Base-by-base conservation (phyloP, 1,140 invertebrate species). In the Cylas formicarius region DNA sequence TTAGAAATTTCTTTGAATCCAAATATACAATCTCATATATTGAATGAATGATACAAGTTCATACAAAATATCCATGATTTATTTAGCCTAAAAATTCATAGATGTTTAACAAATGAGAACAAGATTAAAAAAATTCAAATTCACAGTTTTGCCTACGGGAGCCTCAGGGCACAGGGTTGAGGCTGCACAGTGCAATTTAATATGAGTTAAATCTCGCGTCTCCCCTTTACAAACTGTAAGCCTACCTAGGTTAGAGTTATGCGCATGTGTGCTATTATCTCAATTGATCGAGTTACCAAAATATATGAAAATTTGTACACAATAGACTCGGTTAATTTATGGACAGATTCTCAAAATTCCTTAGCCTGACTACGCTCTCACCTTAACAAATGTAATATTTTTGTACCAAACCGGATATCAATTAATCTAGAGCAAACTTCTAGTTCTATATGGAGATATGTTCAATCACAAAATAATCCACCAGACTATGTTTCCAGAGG, bases 91-190 rank as follows among this genome's bases (percentile, higher is more conserved):
- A n/a, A n/a, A n/a, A n/a, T n/a, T n/a, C n/a, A n/a, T n/a, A n/a
- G n/a, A n/a, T n/a, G n/a, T n/a, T n/a, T n/a, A n/a, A n/a, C n/a
- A n/a, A n/a, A n/a, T n/a, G n/a, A n/a, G n/a, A n/a, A n/a, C n/a
- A n/a, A n/a, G n/a, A n/a, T n/a, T n/a, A 13, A 18, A 27, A 45
- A 11, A 18, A 36, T 45, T 4, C 17, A 48, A 33, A 4, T 55
- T 7, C 48, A 54, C 19, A 55, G 55, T 2, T 68, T 67, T 48
- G 50, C 45, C 3, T 65, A 66, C 41, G 61, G 63, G 4, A 59
- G 53, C 1, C 32, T 51, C 24, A 43, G 39, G 5, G 62, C 54
- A 6, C 65, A 61, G 10, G 58, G 55, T 5, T 60, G 56, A 21
- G 33, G 62, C 4, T 67, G 65, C 43, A 29, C 0, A 37, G 31